phyloP scores from a whole-genome alignment of 2,113 vertebrate genomes.

The Xiphophorus maculatus region DNA sequence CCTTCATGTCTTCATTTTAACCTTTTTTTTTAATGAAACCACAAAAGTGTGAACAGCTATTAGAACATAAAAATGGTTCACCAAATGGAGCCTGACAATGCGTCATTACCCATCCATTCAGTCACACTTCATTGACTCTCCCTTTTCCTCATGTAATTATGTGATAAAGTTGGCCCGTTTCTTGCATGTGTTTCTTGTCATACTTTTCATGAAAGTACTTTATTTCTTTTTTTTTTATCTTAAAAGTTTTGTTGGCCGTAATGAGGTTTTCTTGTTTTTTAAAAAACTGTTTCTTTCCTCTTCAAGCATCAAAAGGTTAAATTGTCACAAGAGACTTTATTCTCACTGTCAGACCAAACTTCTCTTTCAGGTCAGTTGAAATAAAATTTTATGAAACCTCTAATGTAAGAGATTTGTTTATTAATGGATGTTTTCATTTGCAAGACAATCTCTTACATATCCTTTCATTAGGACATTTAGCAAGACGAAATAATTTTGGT shows the following conservation, averaged over 20 bases:
- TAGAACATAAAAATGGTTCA: slow-evolving; percentile 40
- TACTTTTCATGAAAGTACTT: background rate
- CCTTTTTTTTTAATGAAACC: slow-evolving; percentile 8
- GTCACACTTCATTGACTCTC: slow-evolving; percentile 34
- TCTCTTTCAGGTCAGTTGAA: no score
- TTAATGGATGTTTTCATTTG: no score
- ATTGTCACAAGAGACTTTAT: slow-evolving; percentile 7
- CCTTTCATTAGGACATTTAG: no score
- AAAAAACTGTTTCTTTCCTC: background rate
- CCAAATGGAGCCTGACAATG: slow-evolving; percentile 28
- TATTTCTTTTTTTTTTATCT: background rate
- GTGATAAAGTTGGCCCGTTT: slow-evolving; percentile 2
- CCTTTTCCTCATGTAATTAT: slow-evolving; percentile 34
- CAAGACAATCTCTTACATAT: no score
- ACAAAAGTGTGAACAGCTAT: slow-evolving; percentile 33
- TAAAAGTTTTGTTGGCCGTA: background rate
- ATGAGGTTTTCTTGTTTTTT: background rate
- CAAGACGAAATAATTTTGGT: no score
- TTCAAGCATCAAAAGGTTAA: slow-evolving; percentile 7
- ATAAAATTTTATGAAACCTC: no score
- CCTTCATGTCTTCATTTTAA: slow-evolving; percentile 5
- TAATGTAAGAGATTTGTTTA: no score
- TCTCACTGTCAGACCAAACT: no score
- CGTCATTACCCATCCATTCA: slow-evolving; percentile 39
- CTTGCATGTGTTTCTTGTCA: slow-evolving; percentile 3